These are phyloP conservation scores for Siniperca scherzeri DNA, from an alignment of 2,797 vertebrate genomes.

Conservation along the genomic window DNA sequence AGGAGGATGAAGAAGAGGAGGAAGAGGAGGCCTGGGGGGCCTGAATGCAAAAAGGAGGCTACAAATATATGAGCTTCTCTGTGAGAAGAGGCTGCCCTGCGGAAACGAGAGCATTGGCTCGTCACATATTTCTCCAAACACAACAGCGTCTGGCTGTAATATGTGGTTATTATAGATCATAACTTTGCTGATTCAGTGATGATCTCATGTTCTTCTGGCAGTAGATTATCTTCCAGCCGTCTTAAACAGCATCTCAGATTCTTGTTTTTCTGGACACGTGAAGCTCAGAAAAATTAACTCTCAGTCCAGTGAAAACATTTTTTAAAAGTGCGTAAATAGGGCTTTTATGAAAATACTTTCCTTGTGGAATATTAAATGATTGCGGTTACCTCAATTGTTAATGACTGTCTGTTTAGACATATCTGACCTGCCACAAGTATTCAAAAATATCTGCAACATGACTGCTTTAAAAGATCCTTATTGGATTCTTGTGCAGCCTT, in stretches of 20 bases:
- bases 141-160: conserved; percentile 72
- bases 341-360: conserved; percentile 48
- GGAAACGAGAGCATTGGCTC: conserved; percentile 51
- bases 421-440: not conserved
- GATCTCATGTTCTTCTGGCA: conserved; percentile 76
- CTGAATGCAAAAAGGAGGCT: conserved; percentile 42
- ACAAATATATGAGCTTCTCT: conserved; percentile 42
- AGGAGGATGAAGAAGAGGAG: conserved; percentile 37
- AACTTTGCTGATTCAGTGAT: conserved; percentile 74
- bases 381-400: conserved; percentile 16
- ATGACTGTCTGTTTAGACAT: not conserved
- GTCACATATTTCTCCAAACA: conserved; percentile 72
- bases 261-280: conserved; percentile 65
- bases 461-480: not conserved
- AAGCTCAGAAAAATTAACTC: conserved; percentile 43
- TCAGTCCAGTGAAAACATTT: conserved; percentile 67
- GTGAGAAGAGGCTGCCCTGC: conserved; percentile 60
- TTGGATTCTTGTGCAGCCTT: not conserved
- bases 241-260: conserved; percentile 66
- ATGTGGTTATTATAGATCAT: conserved; percentile 70
- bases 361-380: conserved; percentile 45
- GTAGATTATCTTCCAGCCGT: conserved; percentile 63
- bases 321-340: conserved; percentile 37
- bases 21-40: conserved; percentile 25
- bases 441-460: not conserved